Evolutionary conservation across 2,797 vertebrate genomes (phyloP).

Genomic region (Kryptopterus vitreolus): DNA sequence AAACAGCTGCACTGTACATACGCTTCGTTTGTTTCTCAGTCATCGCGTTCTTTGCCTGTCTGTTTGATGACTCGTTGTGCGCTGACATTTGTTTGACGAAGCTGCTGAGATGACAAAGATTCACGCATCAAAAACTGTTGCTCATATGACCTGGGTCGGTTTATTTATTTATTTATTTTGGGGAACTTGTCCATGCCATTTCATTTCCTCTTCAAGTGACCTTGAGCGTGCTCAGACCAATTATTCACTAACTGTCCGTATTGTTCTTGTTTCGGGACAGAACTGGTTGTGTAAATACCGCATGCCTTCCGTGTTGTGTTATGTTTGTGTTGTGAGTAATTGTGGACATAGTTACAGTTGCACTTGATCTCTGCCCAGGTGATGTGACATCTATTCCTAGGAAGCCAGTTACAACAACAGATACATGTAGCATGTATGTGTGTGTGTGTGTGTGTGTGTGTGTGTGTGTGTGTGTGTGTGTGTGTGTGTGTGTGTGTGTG

Average conservation of each 20-base stretch:
- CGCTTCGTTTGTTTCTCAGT: slow-evolving; percentile 27
- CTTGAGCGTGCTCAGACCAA: background rate
- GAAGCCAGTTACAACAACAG: background rate
- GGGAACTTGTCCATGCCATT: background rate
- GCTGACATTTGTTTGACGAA: slow-evolving; percentile 22
- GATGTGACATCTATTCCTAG: slow-evolving; percentile 9
- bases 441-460: background rate
- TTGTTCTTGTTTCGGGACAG: background rate
- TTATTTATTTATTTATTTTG: background rate
- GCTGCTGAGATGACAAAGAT: slow-evolving; percentile 9
- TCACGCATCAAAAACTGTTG: background rate
- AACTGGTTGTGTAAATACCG: background rate
- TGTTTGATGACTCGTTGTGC: slow-evolving; percentile 24
- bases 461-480: background rate
- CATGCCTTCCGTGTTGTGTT: background rate
- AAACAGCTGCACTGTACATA: slow-evolving; percentile 22
- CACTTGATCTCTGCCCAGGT: slow-evolving; percentile 5
- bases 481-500: background rate
- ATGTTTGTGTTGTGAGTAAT: slow-evolving; percentile 14
- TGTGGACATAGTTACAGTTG: slow-evolving; percentile 5
- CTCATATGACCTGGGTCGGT: background rate
- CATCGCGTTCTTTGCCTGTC: slow-evolving; percentile 12
- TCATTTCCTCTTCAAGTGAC: slow-evolving; percentile 1
- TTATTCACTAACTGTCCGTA: background rate
- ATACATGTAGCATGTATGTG: background rate